Evolutionary conservation across 2,888 invertebrate species (phyloP).

Genomic region (Lucinisca nassula): DNA sequence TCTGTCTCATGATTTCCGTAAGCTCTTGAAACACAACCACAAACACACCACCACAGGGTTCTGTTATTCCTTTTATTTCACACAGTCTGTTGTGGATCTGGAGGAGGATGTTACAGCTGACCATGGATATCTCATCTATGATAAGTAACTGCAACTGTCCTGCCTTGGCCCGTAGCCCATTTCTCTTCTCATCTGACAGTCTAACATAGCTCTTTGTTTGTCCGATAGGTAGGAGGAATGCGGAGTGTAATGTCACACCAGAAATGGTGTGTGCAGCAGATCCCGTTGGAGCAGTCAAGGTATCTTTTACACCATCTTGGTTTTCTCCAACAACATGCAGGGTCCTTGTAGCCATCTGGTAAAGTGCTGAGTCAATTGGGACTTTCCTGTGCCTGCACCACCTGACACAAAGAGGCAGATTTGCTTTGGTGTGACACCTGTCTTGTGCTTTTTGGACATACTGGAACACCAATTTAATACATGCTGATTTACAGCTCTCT

Average conservation of each 20-base stretch:
- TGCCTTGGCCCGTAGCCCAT: conserved; percentile 9
- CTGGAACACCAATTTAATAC: conserved; percentile 47
- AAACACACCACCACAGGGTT: not conserved
- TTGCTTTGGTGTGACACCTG: conserved; percentile 9
- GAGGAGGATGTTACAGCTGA: conserved; percentile 26
- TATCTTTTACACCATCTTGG: conserved; percentile 17
- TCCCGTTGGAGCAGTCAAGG: conserved; percentile 20
- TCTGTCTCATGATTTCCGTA: not conserved
- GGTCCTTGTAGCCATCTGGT: conserved; percentile 22
- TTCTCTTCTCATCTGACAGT: conserved; percentile 35
- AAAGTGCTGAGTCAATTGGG: conserved; percentile 34
- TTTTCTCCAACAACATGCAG: conserved; percentile 29
- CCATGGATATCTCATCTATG: conserved; percentile 37
- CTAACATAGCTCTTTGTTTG: not conserved
- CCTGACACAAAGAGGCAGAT: conserved; percentile 56
- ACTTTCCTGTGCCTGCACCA: conserved; percentile 67
- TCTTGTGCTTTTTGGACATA: conserved; percentile 25
- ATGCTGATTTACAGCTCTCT: conserved; percentile 24
- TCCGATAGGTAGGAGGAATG: conserved; percentile 14
- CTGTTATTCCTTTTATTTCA: conserved; percentile 1
- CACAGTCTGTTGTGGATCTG: not conserved
- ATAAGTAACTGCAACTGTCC: conserved; percentile 1
- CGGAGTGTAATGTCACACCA: conserved; percentile 28
- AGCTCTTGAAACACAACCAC: not conserved
- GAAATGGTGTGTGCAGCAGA: conserved; percentile 26